Evolutionary conservation across 2,888 invertebrate species (phyloP).

Genomic region (Acronicta leporina): DNA sequence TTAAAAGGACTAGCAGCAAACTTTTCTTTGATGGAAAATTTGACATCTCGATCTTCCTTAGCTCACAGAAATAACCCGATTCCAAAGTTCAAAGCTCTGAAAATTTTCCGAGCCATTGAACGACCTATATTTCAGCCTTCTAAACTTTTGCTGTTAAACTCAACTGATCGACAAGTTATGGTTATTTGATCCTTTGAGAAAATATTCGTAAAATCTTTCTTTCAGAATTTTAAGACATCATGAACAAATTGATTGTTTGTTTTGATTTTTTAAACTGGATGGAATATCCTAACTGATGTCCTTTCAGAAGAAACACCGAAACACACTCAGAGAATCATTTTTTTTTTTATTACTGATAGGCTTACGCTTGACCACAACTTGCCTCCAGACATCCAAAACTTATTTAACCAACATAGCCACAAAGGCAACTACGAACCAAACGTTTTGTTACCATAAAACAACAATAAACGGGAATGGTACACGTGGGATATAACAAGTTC

Average conservation of each 20-base stretch:
- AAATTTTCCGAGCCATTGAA: slow-evolving; percentile 5
- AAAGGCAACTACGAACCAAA: not conserved
- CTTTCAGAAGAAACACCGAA: too few relatives aligned
- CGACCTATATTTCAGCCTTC: slow-evolving; percentile 16
- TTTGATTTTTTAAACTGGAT: too few relatives aligned
- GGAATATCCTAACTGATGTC: too few relatives aligned
- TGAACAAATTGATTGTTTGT: too few relatives aligned
- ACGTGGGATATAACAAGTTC: slow-evolving; percentile 34
- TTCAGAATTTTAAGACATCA: too few relatives aligned
- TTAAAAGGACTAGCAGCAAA: too few relatives aligned
- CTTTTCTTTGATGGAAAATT: not conserved
- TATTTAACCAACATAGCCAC: too few relatives aligned
- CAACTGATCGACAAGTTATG: slow-evolving; percentile 11
- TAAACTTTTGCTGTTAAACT: slow-evolving; percentile 34
- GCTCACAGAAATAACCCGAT: not conserved
- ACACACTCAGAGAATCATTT: too few relatives aligned
- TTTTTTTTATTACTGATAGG: too few relatives aligned
- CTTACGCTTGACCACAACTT: too few relatives aligned
- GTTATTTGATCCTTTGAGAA: slow-evolving; percentile 15
- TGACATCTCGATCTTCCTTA: not conserved
- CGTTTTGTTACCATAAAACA: slow-evolving; percentile 37
- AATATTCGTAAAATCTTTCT: not conserved
- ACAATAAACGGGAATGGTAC: slow-evolving; percentile 35
- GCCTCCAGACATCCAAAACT: too few relatives aligned
- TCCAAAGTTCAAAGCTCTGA: slow-evolving; percentile 10